Conservation (phyloP, 2,113 vertebrate species). For the Ariopsis seemanni region DNA sequence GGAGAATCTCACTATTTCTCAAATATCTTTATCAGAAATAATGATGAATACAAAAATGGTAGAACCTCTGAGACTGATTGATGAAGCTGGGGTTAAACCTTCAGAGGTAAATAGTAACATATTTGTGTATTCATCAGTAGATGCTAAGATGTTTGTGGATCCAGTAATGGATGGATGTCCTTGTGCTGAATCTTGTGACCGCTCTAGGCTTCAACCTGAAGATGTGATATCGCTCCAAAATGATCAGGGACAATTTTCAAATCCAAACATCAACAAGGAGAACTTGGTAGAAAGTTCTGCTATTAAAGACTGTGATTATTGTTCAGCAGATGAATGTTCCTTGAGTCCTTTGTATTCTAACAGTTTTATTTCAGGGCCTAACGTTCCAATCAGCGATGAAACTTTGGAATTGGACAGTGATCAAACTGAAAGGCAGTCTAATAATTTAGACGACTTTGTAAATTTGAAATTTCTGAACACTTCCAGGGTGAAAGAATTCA, state of each 20-base stretch:
- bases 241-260: background rate
- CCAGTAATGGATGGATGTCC: background rate
- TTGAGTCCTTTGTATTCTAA: background rate
- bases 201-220: background rate
- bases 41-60: background rate
- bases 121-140: background rate
- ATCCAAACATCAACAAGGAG: background rate
- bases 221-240: background rate
- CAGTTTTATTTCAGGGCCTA: background rate
- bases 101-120: background rate
- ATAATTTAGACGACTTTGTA: background rate
- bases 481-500: slow-evolving; percentile 23
- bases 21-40: slow-evolving; percentile 5
- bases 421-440: background rate
- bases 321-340: slow-evolving; percentile 1
- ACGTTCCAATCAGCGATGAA: background rate
- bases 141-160: background rate
- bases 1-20: background rate
- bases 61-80: background rate
- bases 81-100: background rate
- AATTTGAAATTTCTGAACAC: background rate
- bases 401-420: background rate
- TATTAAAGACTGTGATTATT: background rate
- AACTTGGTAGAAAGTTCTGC: background rate
- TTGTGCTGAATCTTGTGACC: background rate